Evolutionary conservation across 2,113 vertebrate genomes (phyloP).

Genomic region (Erythrocercus mccallii): DNA sequence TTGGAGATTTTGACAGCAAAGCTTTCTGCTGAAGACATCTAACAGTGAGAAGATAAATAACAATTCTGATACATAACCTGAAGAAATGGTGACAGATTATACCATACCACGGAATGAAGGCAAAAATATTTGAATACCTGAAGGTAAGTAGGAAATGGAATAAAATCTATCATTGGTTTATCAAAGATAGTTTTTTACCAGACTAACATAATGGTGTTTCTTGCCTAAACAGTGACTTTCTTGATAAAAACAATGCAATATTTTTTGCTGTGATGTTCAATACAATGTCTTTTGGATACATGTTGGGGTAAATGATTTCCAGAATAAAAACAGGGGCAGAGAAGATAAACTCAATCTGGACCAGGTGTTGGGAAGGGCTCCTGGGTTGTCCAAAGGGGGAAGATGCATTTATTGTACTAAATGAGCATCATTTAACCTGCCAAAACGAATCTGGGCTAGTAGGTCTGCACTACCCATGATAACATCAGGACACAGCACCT

Average conservation of each 20-base stretch:
- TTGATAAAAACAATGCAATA: background rate
- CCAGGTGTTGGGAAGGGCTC: background rate
- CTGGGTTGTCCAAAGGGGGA: background rate
- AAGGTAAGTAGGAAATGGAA: background rate
- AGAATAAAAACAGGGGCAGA: background rate
- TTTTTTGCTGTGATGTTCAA: background rate
- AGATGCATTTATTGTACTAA: background rate
- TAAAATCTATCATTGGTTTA: background rate
- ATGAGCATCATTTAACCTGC: background rate
- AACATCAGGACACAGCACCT: background rate
- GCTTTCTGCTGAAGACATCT: background rate
- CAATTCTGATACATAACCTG: background rate
- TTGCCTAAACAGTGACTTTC: background rate
- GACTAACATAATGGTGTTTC: background rate
- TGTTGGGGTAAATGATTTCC: background rate
- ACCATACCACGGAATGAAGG: background rate
- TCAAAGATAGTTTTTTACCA: background rate
- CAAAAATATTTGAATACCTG: background rate
- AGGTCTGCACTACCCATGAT: background rate
- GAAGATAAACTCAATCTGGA: background rate
- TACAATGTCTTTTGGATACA: background rate
- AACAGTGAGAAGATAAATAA: background rate
- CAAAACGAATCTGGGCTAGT: background rate
- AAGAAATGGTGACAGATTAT: background rate
- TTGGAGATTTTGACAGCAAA: background rate